Evolutionary conservation across 2,797 vertebrate genomes (phyloP).

Genomic region (Ctenopoma kingsleyae): DNA sequence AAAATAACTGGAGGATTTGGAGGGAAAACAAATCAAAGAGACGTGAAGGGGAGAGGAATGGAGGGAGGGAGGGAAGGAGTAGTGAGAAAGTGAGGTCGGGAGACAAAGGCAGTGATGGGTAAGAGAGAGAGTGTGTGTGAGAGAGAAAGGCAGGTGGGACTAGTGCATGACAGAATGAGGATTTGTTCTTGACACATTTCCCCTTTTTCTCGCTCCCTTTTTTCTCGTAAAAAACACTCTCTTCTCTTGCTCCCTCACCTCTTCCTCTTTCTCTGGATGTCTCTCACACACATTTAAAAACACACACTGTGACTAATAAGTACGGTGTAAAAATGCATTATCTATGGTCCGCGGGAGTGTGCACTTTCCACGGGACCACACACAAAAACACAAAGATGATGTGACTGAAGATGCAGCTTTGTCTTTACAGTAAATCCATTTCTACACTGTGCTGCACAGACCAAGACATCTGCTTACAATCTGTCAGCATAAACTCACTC

Average conservation of each 20-base stretch:
- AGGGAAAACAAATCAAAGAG: constrained; percentile 83
- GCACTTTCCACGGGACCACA: constrained; percentile 67
- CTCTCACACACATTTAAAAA: constrained; percentile 40
- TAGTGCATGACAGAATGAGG: constrained; percentile 80
- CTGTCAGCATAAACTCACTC: constrained; percentile 52
- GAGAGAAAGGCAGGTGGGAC: constrained; percentile 74
- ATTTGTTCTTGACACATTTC: constrained; percentile 77
- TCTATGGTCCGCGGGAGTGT: constrained; percentile 58
- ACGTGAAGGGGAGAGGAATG: constrained; percentile 52
- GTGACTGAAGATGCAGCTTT: constrained; percentile 71
- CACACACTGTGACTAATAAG: constrained; percentile 75
- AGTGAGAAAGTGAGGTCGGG: constrained; percentile 41
- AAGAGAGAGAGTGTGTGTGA: constrained; percentile 25
- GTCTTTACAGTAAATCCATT: constrained; percentile 70
- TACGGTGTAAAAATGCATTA: constrained; percentile 77
- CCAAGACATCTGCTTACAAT: constrained; percentile 73
- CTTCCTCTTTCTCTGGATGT: constrained; percentile 31
- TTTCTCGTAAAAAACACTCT: constrained; percentile 41
- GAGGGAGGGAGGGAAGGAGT: constrained; percentile 34
- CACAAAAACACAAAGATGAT: constrained; percentile 48
- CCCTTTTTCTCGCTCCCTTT: constrained; percentile 58
- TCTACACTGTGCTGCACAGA: constrained; percentile 51
- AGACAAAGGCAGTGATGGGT: constrained; percentile 46
- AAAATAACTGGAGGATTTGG: constrained; percentile 82
- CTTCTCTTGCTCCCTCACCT: constrained; percentile 38